Evolutionary conservation across 2,113 vertebrate species (phyloP), one percentile per base, ranked within the genome.

Genomic region (Callithrix jacchus): DNA sequence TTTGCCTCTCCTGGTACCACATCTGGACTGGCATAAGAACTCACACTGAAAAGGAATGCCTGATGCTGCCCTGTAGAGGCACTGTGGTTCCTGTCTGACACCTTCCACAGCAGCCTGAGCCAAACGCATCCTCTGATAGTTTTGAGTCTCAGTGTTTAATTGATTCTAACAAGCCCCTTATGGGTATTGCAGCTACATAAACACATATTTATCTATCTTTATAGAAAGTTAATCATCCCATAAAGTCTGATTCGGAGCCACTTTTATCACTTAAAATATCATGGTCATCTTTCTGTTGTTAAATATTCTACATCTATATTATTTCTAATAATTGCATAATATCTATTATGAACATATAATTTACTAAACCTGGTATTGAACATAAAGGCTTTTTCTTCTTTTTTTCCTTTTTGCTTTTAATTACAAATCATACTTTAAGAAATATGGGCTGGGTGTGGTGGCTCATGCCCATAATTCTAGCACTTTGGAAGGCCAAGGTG

Each of bases 341-440:
- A 79, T 42, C 11, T 52, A 74, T 58, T 54, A 79, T 73, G 86
- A 94, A 87, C 37, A 71, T 56, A 52, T 73, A 86, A 91, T 86
- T 92, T 87, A 76, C 47, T 94, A 89, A 89, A 64, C n/a, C 32
- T 94, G 13, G 25, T 79, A 32, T 70, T 94, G 37, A n/a, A 70
- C 52, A 76, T 49, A 74, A 49, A 80, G 23, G 0, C n/a, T 58
- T 64, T 77, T 64, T 8, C 30, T 17, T 35, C 32, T 40, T 14
- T 20, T 74, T 76, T 81, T 82, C 56, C 49, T 42, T 68, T 18
- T 16, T 74, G 61, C 49, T 92, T 92, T 27, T 37, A 52, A 89
- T 95, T 86, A 86, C 74, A 86, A 96, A 83, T 20, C 35, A 58
- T 42, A 77, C 30, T 58, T 84, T 86, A 87, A 93, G 52, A 92